A percentile compares a stretch with the other conserved stretches of the same genome.
Conservation (phyloP, 2,888 invertebrate genomes). For the Aporophyla lueneburgensis region DNA sequence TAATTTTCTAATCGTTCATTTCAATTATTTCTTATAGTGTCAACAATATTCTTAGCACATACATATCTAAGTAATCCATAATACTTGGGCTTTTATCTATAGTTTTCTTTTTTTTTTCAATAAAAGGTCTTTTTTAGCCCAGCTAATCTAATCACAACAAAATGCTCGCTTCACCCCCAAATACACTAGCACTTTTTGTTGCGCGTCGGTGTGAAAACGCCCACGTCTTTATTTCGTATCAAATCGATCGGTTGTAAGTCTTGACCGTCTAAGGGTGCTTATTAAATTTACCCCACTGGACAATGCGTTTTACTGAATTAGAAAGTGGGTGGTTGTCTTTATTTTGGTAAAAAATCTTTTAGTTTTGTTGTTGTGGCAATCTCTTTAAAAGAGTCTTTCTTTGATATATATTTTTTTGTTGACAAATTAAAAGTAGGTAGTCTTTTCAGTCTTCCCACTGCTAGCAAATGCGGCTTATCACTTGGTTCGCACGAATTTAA, state of each 20-base stretch:
- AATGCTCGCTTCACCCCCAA: background rate
- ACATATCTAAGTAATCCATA: no score
- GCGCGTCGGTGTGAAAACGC: constrained; percentile 69
- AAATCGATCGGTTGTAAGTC: constrained; percentile 76
- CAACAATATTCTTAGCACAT: background rate
- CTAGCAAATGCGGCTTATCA: background rate
- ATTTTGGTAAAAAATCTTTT: constrained; percentile 32
- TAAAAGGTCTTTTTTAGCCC: background rate
- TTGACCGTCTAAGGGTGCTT: constrained; percentile 76
- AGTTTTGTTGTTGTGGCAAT: background rate
- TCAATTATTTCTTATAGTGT: background rate
- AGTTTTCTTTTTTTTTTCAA: background rate
- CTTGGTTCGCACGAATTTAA: no score
- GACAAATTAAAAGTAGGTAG: background rate
- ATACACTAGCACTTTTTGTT: background rate
- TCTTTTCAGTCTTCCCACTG: background rate
- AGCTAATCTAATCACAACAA: background rate
- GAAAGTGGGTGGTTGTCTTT: constrained; percentile 18
- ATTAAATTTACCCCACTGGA: constrained; percentile 78
- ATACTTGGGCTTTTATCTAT: background rate
- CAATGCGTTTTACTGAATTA: constrained; percentile 62
- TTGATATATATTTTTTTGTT: background rate
- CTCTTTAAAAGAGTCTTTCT: background rate
- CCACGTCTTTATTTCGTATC: constrained; percentile 69
- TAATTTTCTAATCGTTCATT: background rate